phyloP scores from a whole-genome alignment of 2,797 vertebrate species.

The Phataginus tetradactyla region DNA sequence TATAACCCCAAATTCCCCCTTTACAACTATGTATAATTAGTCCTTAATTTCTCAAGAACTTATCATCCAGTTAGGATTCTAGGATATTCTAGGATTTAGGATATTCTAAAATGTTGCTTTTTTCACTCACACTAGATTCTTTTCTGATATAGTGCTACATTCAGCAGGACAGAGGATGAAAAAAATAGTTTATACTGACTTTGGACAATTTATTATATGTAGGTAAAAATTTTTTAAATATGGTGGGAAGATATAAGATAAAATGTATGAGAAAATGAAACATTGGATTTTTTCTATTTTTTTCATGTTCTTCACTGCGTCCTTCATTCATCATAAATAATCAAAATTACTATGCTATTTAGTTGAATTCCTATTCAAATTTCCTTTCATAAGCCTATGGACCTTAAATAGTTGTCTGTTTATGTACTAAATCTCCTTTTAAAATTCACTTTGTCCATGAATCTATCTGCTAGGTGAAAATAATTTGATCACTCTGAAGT shows the following conservation, averaged over 20 bases:
- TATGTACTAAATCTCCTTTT: not conserved
- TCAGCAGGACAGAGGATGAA: not conserved
- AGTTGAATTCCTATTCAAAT: not conserved
- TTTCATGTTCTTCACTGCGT: not conserved
- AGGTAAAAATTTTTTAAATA: not conserved
- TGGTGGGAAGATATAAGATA: not conserved
- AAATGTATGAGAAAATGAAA: constrained; percentile 14
- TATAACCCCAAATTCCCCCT: not conserved
- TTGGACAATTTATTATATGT: not conserved
- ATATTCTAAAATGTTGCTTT: not conserved
- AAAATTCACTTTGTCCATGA: not conserved
- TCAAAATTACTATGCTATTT: not conserved
- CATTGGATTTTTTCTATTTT: not conserved
- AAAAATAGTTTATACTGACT: not conserved
- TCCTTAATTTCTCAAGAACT: not conserved
- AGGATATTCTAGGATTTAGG: no score
- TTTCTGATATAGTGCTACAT: not conserved
- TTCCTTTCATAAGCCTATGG: not conserved
- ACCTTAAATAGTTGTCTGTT: not conserved
- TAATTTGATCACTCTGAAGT: constrained; percentile 47
- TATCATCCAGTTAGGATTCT: not conserved
- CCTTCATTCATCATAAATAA: not conserved
- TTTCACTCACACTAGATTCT: not conserved
- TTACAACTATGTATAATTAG: no score
- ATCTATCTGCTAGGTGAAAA: constrained; percentile 29